Evolutionary conservation across 2,888 invertebrate species (phyloP).

Genomic region (Xanthorhoe spadicearia): DNA sequence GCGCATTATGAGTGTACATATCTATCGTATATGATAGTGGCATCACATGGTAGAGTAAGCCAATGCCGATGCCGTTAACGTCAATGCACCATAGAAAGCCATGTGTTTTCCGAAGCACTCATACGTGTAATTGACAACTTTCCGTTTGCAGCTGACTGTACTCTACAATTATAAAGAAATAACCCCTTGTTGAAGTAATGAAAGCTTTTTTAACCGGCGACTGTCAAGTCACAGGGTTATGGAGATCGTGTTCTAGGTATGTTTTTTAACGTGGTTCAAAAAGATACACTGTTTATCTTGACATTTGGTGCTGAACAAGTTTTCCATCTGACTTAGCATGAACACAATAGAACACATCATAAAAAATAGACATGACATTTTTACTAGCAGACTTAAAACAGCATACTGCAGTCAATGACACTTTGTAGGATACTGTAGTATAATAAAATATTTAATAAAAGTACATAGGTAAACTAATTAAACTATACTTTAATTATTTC

Average conservation of each 20-base stretch:
- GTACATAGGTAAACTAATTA: too few species aligned
- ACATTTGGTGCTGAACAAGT: too few species aligned
- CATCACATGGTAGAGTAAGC: constrained; percentile 21
- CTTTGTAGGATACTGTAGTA: too few species aligned
- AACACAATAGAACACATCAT: too few species aligned
- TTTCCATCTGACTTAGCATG: too few species aligned
- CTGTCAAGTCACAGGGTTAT: too few species aligned
- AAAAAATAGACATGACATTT: too few species aligned
- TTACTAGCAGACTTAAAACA: too few species aligned
- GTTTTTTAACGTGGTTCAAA: neutral
- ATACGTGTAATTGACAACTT: constrained; percentile 71
- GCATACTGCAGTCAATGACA: too few species aligned
- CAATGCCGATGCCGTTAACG: constrained; percentile 43
- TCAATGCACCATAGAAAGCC: constrained; percentile 60
- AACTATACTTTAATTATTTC: too few species aligned
- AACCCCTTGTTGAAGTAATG: constrained; percentile 1
- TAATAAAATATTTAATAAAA: too few species aligned
- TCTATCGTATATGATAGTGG: constrained; percentile 8
- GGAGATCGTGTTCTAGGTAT: neutral
- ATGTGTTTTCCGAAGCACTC: constrained; percentile 63
- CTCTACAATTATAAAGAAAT: constrained; percentile 26
- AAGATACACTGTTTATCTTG: neutral
- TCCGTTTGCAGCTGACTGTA: constrained; percentile 45
- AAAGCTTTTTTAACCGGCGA: neutral
- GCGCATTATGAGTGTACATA: too few species aligned